These are phyloP conservation scores for Neodiprion fabricii DNA, from an alignment of 1,140 invertebrate species.

Conservation along the genomic window DNA sequence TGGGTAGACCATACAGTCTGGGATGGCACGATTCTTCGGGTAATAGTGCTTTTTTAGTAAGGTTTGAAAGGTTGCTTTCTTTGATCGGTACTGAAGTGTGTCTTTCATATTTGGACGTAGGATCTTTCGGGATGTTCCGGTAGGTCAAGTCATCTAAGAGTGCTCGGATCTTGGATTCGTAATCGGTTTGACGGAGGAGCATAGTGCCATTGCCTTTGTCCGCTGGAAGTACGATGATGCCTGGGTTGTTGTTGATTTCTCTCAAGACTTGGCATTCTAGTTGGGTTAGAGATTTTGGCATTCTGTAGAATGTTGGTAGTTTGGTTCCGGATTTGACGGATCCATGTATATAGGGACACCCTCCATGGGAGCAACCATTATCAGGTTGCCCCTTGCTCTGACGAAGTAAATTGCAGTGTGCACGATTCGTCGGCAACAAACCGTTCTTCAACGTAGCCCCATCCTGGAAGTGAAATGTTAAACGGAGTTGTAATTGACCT, in stretches of 20 bases:
- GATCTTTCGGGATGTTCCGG: background rate
- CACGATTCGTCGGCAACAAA: no score
- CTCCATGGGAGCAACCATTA: no score
- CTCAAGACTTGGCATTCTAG: background rate
- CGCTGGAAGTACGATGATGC: background rate
- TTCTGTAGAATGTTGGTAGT: no score
- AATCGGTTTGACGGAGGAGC: background rate
- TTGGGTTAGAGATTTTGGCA: background rate
- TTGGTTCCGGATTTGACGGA: no score
- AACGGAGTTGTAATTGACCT: no score
- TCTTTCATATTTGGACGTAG: background rate
- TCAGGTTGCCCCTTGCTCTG: no score
- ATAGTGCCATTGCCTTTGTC: background rate
- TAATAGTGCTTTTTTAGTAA: background rate
- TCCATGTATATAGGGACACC: no score
- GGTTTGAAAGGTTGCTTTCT: background rate
- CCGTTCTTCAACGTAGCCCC: no score
- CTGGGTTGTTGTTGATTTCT: background rate
- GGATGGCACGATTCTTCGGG: constrained; percentile 5
- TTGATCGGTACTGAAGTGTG: background rate
- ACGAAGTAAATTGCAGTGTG: no score
- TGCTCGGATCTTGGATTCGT: background rate
- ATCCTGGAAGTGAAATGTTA: no score
- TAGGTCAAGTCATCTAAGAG: constrained; percentile 8
- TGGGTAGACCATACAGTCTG: constrained; percentile 29